phyloP scores from a whole-genome alignment of 2,113 vertebrate genomes.

The Nymphicus hollandicus region DNA sequence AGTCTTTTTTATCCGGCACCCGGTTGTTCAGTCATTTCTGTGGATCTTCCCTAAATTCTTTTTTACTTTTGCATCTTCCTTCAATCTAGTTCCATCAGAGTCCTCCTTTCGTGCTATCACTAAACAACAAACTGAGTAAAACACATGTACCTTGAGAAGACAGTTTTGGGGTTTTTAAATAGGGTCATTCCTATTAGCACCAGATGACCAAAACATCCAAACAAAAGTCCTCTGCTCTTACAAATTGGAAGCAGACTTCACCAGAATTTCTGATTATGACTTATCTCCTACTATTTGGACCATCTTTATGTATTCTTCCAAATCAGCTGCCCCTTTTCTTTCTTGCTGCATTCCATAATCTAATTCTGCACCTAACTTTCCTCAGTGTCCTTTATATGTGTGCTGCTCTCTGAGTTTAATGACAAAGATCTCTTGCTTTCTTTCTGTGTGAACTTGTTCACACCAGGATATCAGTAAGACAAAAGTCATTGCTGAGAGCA shows the following conservation, averaged over 20 bases:
- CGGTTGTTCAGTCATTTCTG: neutral
- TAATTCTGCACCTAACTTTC: neutral
- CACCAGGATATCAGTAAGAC: neutral
- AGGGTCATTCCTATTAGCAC: neutral
- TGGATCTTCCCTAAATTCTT: neutral
- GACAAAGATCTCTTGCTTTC: neutral
- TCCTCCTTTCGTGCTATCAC: neutral
- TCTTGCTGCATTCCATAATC: neutral
- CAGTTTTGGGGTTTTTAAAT: rapidly evolving
- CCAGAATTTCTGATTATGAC: neutral
- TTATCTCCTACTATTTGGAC: neutral
- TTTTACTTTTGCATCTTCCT: neutral
- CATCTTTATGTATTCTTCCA: neutral
- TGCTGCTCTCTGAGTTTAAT: neutral
- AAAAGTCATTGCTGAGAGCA: neutral
- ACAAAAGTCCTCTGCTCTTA: neutral
- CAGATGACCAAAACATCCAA: neutral
- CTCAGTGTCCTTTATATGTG: neutral
- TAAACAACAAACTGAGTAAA: neutral
- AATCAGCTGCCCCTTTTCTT: neutral
- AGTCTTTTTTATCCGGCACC: neutral
- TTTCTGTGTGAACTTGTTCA: neutral
- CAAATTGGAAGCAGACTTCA: neutral
- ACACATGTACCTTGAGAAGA: neutral
- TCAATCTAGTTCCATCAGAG: neutral